Evolutionary conservation across 2,797 vertebrate species (phyloP).

Genomic region (Phataginus tetradactyla): DNA sequence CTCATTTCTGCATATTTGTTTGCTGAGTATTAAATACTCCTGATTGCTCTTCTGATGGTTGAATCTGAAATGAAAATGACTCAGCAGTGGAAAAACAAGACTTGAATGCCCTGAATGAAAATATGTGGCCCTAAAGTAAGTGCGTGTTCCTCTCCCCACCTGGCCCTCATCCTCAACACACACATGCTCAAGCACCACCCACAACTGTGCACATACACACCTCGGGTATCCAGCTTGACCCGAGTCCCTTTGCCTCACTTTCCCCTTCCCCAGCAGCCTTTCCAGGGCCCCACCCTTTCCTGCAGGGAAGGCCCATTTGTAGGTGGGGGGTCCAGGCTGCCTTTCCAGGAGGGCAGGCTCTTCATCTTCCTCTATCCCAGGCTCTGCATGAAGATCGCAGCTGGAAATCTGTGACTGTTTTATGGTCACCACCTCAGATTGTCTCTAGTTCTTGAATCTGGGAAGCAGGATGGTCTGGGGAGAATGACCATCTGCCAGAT

Average conservation of each 20-base stretch:
- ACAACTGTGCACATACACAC: background rate
- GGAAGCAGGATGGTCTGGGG: background rate
- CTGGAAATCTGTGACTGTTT: background rate
- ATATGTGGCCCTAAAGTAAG: background rate
- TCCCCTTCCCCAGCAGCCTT: background rate
- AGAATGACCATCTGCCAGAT: background rate
- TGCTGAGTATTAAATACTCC: conserved; percentile 56
- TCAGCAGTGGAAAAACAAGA: conserved; percentile 60
- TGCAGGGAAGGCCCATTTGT: background rate
- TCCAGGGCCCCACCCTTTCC: background rate
- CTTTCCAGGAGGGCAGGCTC: background rate
- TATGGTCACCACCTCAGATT: background rate
- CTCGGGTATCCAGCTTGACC: rapidly evolving
- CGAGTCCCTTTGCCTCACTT: background rate
- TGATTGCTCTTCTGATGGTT: conserved; percentile 29
- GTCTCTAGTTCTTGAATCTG: background rate
- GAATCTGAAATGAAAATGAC: conserved; percentile 68
- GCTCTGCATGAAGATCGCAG: background rate
- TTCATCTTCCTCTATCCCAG: background rate
- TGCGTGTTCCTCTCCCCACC: background rate
- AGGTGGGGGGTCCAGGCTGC: background rate
- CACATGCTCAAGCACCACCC: rapidly evolving
- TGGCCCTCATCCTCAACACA: background rate
- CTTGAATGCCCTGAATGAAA: background rate
- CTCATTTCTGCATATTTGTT: conserved; percentile 67